Percentiles rank a stretch among this genome's conserved stretches.
Evolutionary conservation across 2,888 invertebrate species (phyloP).

Genomic region (Neuroscelio doddi): DNA sequence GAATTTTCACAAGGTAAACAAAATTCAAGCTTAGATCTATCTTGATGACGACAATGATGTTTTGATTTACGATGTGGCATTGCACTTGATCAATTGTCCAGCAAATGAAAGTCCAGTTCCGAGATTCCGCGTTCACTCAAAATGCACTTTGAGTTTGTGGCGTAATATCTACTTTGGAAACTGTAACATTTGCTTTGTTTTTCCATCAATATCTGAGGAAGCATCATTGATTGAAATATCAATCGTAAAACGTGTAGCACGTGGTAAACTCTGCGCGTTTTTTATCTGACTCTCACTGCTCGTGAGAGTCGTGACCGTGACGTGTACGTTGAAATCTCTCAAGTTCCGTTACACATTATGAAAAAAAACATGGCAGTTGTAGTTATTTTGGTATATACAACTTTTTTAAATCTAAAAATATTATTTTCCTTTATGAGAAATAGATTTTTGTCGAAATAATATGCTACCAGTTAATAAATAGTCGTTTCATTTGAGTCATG

Average conservation of each 20-base stretch:
- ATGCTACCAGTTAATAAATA: too few relatives aligned
- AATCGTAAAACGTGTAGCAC: slow-evolving; percentile 8
- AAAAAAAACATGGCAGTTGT: slow-evolving; percentile 5
- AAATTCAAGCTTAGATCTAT: slow-evolving; percentile 1
- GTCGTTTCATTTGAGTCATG: too few relatives aligned
- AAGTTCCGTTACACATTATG: slow-evolving; percentile 5
- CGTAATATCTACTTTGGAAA: slow-evolving; percentile 32
- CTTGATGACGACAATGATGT: slow-evolving; percentile 1
- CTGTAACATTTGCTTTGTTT: slow-evolving; percentile 7
- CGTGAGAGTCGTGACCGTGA: slow-evolving; percentile 9
- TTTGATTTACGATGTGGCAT: slow-evolving; percentile 10
- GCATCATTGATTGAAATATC: slow-evolving; percentile 9
- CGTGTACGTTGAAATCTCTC: slow-evolving; percentile 11
- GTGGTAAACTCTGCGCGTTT: slow-evolving; percentile 18
- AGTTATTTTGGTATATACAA: too few relatives aligned
- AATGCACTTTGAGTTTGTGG: slow-evolving; percentile 34
- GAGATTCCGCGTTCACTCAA: slow-evolving; percentile 37
- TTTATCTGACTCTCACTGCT: too few relatives aligned
- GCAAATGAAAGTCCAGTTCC: slow-evolving; percentile 27
- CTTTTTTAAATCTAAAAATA: too few relatives aligned
- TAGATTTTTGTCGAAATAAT: too few relatives aligned
- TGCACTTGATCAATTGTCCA: slow-evolving; percentile 9
- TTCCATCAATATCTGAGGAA: neutral
- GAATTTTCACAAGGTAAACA: slow-evolving; percentile 6
- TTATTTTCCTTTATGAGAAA: too few relatives aligned